These are phyloP conservation scores for Acronicta alni DNA, from an alignment of 2,888 invertebrate genomes.

Conservation along the genomic window DNA sequence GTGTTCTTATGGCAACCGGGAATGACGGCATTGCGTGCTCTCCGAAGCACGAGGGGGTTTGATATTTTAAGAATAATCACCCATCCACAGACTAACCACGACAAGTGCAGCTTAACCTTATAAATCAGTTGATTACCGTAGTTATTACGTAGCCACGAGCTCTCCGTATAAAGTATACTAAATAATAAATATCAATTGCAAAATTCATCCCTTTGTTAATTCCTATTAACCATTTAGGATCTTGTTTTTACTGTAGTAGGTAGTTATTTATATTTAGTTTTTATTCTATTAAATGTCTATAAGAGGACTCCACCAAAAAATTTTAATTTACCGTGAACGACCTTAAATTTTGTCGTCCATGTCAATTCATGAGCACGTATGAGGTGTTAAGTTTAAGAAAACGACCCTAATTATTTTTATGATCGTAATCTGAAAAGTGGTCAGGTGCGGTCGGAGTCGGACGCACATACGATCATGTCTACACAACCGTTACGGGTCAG, in stretches of 20 bases:
- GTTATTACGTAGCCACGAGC: no score
- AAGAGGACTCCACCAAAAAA: not conserved
- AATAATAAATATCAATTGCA: no score
- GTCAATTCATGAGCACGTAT: conserved; percentile 18
- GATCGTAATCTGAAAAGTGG: conserved; percentile 51
- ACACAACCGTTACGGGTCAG: conserved; percentile 55
- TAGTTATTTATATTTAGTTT: not conserved
- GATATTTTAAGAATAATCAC: no score
- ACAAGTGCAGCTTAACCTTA: no score
- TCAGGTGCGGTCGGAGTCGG: conserved; percentile 32
- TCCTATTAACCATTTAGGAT: not conserved
- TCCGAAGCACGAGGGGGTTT: no score
- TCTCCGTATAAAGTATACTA: no score
- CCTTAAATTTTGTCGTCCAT: conserved; percentile 5
- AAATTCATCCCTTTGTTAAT: not conserved
- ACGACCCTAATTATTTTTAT: conserved; percentile 45
- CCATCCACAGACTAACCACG: no score
- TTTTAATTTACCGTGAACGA: conserved; percentile 1
- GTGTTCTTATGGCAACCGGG: no score
- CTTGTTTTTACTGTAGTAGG: not conserved
- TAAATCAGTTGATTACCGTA: no score
- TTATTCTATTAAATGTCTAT: not conserved
- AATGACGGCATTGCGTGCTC: no score
- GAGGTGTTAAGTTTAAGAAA: conserved; percentile 46
- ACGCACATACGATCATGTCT: conserved; percentile 35